phyloP scores from a whole-genome alignment of 2,888 invertebrate species.

The Aleiodes leptofemur region DNA sequence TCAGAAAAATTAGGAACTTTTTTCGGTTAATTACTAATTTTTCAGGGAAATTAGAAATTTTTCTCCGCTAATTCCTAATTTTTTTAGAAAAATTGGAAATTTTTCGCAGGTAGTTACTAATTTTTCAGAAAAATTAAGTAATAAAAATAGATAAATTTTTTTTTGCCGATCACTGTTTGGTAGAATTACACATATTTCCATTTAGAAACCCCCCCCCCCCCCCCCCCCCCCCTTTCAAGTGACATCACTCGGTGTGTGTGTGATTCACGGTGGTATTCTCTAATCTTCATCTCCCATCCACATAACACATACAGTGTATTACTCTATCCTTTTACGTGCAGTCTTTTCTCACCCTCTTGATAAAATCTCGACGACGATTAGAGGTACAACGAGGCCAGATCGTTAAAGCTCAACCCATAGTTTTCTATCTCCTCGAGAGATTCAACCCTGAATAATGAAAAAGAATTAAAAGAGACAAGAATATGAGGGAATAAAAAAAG shows the following conservation, averaged over 20 bases:
- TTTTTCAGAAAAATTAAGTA: no score
- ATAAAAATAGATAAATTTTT: no score
- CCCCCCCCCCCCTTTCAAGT: no score
- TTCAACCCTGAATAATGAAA: conserved; percentile 27
- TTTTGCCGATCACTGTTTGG: no score
- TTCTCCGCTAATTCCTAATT: no score
- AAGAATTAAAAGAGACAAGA: background rate
- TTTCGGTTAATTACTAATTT: no score
- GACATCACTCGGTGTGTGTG: background rate
- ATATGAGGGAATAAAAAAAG: background rate
- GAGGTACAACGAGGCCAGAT: conserved; percentile 65
- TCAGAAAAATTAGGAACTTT: no score
- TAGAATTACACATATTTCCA: no score
- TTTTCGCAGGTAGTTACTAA: no score
- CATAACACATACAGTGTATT: conserved; percentile 9
- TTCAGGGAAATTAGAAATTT: no score
- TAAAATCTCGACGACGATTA: conserved; percentile 72
- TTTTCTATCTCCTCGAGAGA: conserved; percentile 25
- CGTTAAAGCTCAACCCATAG: conserved; percentile 64
- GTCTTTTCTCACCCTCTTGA: conserved; percentile 50
- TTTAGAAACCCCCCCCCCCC: no score
- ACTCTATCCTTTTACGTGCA: conserved; percentile 16
- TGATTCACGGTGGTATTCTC: conserved; percentile 34
- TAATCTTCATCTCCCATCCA: conserved; percentile 41
- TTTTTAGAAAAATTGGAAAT: no score